Base-by-base conservation (phyloP, 2,888 invertebrate genomes). In the Patella pellucida region DNA sequence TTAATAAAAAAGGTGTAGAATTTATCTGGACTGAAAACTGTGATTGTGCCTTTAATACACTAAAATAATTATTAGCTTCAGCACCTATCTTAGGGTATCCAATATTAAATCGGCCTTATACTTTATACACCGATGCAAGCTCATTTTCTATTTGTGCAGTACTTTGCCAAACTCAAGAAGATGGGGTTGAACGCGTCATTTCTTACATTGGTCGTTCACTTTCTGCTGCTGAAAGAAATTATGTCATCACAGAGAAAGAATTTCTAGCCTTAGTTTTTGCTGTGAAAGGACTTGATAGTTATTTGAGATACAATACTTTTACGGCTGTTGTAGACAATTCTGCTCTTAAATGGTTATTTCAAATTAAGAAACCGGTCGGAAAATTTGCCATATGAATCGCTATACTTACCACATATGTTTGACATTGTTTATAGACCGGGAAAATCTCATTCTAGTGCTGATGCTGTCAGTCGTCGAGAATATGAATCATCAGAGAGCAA, bases 1-100 rank as follows among this genome's bases (percentile, higher is more conserved):
- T 69, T 12, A 56, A 72, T 51, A 71, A 77, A 41, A 77, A 77
- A 68, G 52, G 31, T 31, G 71, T 50, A 41, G 54, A 70, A 51
- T 77, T 77, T 69, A 31, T 50, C 31, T 75, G 75, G 77, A 41
- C 71, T 72, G 72, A 68, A n/a, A 62, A 68, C 31, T 77, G 77
- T 54, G 27, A 68, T 11, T 19, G 16, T 62, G 67, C 77, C n/a
- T 74, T 77, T 52, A 12, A 68, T 23, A 19, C 19, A 14, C 51
- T 75, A 15, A 75, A 72, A 50, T n/a, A 31, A 23, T 31, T 50
- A 15, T 56, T 77, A 15, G 74, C 19, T 3, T 68, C 74, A 41
- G 56, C 75, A 16, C 75, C 74, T 16, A 75, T 72, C 41, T 50
- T 77, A 16, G 67, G 69, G 14, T 72, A 69, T 62, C 75, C 77